A percentile compares a stretch with the other conserved stretches of the same genome.
Evolutionary conservation across 53 echinoderm and acorn worm genomes (phyloP).

Genomic region (Arbacia lixula): DNA sequence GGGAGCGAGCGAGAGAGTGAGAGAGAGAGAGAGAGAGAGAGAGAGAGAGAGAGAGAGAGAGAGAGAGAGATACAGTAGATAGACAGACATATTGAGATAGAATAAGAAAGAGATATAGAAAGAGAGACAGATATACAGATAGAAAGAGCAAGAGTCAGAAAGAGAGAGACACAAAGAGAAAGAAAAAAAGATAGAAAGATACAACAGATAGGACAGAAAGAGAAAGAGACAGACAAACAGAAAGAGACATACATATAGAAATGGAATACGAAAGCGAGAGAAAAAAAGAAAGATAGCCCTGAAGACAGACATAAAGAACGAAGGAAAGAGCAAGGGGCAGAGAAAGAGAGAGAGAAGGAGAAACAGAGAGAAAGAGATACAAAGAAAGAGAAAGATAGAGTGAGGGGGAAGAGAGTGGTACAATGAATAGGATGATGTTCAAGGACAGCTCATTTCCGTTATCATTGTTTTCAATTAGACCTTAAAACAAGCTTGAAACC

Average conservation of each 20-base stretch:
- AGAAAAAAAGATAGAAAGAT: neutral
- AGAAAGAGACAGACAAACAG: neutral
- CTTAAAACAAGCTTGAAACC: too few species aligned
- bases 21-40: slow-evolving; percentile 19
- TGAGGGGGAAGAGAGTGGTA: neutral
- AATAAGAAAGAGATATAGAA: neutral
- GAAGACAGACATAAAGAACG: too few species aligned
- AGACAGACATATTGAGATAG: too few species aligned
- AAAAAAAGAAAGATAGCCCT: neutral
- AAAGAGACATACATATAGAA: neutral
- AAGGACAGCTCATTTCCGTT: too few species aligned
- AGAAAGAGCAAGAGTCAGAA: neutral
- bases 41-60: neutral
- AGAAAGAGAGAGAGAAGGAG: neutral
- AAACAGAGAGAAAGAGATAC: neutral
- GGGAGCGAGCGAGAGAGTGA: slow-evolving; percentile 3
- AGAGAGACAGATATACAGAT: neutral
- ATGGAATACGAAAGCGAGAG: neutral
- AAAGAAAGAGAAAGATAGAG: neutral
- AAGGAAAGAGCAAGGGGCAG: neutral
- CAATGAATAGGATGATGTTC: neutral
- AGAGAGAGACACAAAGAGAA: neutral
- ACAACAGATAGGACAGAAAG: neutral
- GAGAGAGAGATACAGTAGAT: neutral
- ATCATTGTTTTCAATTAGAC: too few species aligned